Conservation (phyloP, 92 coral and sea anemone genomes). For the Bergia puertoricense region DNA sequence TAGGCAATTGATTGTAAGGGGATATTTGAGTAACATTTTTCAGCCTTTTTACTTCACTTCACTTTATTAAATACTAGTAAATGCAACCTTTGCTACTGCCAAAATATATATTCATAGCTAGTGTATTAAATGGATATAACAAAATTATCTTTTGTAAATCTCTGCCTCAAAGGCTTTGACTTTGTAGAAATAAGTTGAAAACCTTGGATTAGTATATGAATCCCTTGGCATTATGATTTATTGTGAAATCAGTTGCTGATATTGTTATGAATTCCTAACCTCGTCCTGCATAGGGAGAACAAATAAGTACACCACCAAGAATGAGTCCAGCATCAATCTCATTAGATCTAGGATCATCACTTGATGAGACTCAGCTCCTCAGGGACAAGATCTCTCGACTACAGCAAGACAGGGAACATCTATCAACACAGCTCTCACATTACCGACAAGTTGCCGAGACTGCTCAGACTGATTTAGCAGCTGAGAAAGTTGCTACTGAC, state of each 20-base stretch:
- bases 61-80: too few relatives aligned
- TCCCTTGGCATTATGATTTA: neutral
- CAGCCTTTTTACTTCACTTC: too few relatives aligned
- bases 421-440: conserved; percentile 84
- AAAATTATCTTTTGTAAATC: too few relatives aligned
- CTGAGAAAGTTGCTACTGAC: conserved; percentile 85
- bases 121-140: too few relatives aligned
- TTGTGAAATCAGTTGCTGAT: neutral
- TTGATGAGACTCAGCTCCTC: conserved; percentile 85
- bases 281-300: conserved; percentile 63
- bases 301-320: conserved; percentile 48
- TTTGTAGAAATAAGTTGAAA: too few relatives aligned
- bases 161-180: neutral
- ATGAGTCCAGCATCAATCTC: conserved; percentile 82
- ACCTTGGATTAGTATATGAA: neutral
- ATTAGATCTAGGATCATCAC: conserved; percentile 79
- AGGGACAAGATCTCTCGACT: conserved; percentile 88
- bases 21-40: neutral
- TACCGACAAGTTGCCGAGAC: conserved; percentile 86
- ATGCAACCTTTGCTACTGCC: too few relatives aligned
- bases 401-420: conserved; percentile 93
- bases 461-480: conserved; percentile 93
- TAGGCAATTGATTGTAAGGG: neutral
- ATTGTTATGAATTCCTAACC: neutral
- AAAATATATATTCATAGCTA: too few relatives aligned